Conservation (phyloP, 2,888 invertebrate species). For the Tetranychus piercei region DNA sequence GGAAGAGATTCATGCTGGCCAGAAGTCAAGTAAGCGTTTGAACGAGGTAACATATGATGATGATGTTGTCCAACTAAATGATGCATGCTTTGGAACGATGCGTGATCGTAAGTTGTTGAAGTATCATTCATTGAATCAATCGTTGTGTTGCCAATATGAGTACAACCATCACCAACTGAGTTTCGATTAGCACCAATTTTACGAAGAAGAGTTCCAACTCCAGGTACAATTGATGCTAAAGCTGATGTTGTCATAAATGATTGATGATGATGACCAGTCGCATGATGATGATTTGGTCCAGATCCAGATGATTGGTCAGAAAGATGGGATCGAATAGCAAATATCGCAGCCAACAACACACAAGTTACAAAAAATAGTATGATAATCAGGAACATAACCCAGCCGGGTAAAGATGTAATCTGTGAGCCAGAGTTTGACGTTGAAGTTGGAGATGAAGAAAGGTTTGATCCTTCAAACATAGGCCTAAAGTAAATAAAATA, state of each 20-base stretch:
- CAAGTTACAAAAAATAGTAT: constrained; percentile 55
- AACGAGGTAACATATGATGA: not conserved
- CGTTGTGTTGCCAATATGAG: not conserved
- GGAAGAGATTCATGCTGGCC: constrained; percentile 6
- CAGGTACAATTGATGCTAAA: constrained; percentile 2
- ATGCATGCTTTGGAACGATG: not conserved
- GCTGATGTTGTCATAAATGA: not conserved
- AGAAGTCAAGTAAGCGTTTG: not conserved
- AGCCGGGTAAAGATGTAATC: constrained; percentile 41
- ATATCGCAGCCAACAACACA: constrained; percentile 43
- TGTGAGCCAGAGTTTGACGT: constrained; percentile 32
- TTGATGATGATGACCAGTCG: not conserved
- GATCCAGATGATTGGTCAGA: not conserved
- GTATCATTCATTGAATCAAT: not conserved
- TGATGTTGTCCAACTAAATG: not conserved
- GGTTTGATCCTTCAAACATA: not conserved
- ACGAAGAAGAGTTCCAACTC: constrained; percentile 3
- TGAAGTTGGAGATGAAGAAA: constrained; percentile 42
- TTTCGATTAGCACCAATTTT: not conserved
- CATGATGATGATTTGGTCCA: constrained; percentile 16
- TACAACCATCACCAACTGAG: not conserved
- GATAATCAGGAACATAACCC: constrained; percentile 70
- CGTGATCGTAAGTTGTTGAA: not conserved
- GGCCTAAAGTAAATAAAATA: not conserved
- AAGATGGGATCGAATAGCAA: constrained; percentile 19